Conservation (phyloP, 2,797 vertebrate species). For the Iguana delicatissima region DNA sequence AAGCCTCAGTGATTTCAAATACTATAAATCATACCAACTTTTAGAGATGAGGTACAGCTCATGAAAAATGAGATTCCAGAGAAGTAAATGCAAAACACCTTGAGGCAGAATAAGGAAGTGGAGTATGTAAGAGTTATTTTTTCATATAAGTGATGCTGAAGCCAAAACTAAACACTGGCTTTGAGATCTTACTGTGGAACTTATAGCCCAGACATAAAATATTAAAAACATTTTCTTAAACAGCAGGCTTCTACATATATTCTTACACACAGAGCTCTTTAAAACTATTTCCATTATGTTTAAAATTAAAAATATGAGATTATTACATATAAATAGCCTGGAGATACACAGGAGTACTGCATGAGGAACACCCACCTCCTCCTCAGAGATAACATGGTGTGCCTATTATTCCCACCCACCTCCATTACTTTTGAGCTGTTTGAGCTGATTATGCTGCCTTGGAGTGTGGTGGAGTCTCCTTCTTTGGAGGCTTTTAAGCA, state of each 20-base stretch:
- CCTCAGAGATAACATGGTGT: background rate
- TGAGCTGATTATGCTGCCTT: too few species aligned
- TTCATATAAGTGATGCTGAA: constrained; percentile 24
- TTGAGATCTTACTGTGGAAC: background rate
- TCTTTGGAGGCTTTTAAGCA: too few species aligned
- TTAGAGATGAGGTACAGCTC: constrained; percentile 44
- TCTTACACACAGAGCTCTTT: background rate
- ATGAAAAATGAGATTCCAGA: constrained; percentile 42
- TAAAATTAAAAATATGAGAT: background rate
- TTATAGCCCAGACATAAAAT: background rate
- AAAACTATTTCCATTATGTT: background rate
- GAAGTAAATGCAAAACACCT: constrained; percentile 40
- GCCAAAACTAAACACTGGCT: background rate
- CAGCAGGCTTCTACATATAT: background rate
- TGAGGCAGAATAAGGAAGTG: constrained; percentile 36
- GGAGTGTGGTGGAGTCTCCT: too few species aligned
- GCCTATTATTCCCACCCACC: background rate
- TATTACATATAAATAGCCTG: background rate
- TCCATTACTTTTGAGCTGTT: background rate
- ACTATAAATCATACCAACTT: constrained; percentile 51
- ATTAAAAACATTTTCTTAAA: constrained; percentile 23
- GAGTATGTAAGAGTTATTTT: constrained; percentile 23
- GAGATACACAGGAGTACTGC: background rate
- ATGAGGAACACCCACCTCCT: background rate
- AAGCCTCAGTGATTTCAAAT: constrained; percentile 26